phyloP scores from a whole-genome alignment of 2,888 invertebrate species.

The Zygogramma bicolorata region DNA sequence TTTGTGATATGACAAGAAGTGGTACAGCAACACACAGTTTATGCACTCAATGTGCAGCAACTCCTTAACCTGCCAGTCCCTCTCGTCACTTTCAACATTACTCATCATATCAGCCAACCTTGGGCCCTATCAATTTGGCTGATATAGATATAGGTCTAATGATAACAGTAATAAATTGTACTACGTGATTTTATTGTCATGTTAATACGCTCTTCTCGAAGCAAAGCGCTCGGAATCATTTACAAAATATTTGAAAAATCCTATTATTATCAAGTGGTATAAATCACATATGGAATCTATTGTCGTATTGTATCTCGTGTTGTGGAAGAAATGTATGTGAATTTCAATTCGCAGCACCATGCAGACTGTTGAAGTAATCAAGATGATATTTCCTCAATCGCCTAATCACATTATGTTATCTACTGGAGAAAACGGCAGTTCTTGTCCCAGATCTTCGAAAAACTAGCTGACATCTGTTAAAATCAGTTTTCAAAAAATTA shows the following conservation, averaged over 20 bases:
- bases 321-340: too few species aligned
- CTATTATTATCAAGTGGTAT: not conserved
- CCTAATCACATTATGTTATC: too few species aligned
- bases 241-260: not conserved
- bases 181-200: slow-evolving; percentile 54
- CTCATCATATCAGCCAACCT: slow-evolving; percentile 57
- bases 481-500: too few species aligned
- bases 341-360: too few species aligned
- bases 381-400: too few species aligned
- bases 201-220: slow-evolving; percentile 29
- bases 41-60: slow-evolving; percentile 4
- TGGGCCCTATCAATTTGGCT: slow-evolving; percentile 61
- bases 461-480: too few species aligned
- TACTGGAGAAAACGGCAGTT: too few species aligned
- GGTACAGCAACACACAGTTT: slow-evolving; percentile 16
- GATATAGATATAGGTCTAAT: slow-evolving; percentile 54
- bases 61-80: not conserved
- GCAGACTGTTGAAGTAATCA: too few species aligned
- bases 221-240: not conserved
- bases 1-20: slow-evolving; percentile 9
- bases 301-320: not conserved
- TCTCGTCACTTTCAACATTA: not conserved
- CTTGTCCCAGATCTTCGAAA: too few species aligned
- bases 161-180: not conserved
- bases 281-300: not conserved